Evolutionary conservation across 2,113 vertebrate genomes (phyloP).

Genomic region (Zeus faber): DNA sequence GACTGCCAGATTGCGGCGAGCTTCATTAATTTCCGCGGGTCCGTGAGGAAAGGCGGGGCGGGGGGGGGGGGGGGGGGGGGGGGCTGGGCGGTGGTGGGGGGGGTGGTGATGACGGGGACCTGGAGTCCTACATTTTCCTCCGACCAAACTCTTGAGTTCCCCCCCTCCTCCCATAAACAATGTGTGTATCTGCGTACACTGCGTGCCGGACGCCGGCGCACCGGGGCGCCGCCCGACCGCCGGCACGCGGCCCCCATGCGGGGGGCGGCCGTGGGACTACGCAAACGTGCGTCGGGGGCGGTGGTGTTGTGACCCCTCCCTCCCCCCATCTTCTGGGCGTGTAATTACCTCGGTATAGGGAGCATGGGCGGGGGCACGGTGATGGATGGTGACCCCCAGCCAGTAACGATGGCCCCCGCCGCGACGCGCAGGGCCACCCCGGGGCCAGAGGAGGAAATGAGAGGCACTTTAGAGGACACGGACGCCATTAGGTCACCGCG

Average conservation of each 20-base stretch:
- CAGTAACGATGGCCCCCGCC: conserved; percentile 73
- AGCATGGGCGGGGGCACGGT: conserved; percentile 74
- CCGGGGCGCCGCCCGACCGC: too few species aligned
- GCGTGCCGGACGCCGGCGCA: too few species aligned
- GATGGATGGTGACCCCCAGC: conserved; percentile 83
- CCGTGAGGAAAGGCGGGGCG: conserved; percentile 44
- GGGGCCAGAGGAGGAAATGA: conserved; percentile 74
- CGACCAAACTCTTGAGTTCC: background rate
- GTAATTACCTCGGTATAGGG: conserved; percentile 87
- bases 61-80: conserved; percentile 1
- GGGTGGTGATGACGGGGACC: background rate
- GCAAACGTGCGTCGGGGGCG: conserved; percentile 74
- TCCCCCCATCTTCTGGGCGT: conserved; percentile 79
- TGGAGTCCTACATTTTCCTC: conserved; percentile 5
- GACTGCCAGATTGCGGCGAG: conserved; percentile 73
- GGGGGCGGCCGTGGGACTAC: conserved; percentile 74
- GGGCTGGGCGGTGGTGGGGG: conserved; percentile 28
- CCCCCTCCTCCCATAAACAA: too few species aligned
- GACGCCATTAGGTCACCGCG: conserved; percentile 72
- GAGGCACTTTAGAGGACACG: conserved; percentile 61
- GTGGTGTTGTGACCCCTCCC: conserved; percentile 79
- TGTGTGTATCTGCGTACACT: background rate
- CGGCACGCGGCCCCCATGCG: too few species aligned
- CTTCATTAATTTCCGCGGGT: conserved; percentile 84
- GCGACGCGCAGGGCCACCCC: conserved; percentile 75